Percentiles rank a stretch among this genome's conserved stretches.
Conservation (phyloP, 2,888 invertebrate species). For the Eupithecia pulchellata region DNA sequence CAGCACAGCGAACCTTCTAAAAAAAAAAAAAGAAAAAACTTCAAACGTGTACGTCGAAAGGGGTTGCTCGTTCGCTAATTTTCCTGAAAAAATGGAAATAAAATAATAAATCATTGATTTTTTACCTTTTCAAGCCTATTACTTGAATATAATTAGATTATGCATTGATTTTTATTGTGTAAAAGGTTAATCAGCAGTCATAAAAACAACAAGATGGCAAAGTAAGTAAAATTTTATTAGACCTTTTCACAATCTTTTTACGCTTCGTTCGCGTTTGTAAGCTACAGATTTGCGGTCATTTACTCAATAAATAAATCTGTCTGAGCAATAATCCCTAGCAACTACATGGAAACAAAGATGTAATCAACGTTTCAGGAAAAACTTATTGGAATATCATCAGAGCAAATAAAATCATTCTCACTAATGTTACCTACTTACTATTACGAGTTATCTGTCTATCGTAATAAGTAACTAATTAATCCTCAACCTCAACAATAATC, state of each 20-base stretch:
- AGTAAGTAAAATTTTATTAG: constrained; percentile 62
- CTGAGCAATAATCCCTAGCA: neutral
- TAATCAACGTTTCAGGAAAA: neutral
- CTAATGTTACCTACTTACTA: neutral
- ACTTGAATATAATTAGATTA: constrained; percentile 42
- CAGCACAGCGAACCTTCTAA: constrained; percentile 2
- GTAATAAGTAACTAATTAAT: neutral
- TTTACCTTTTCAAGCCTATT: neutral
- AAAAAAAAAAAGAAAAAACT: constrained; percentile 10
- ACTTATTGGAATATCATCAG: neutral
- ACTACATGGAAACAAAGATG: neutral
- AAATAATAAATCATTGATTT: constrained; percentile 22
- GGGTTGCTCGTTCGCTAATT: constrained; percentile 22
- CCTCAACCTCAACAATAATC: neutral
- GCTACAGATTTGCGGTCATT: constrained; percentile 37
- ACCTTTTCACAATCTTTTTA: constrained; percentile 9
- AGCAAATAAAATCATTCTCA: neutral
- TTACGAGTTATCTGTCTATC: neutral
- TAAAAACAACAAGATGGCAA: constrained; percentile 69
- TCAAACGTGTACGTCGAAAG: constrained; percentile 17
- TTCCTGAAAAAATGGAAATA: constrained; percentile 35
- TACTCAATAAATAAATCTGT: constrained; percentile 4
- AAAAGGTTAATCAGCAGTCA: constrained; percentile 40
- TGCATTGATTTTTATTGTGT: constrained; percentile 53
- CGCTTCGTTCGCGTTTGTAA: constrained; percentile 26